Percentiles rank a stretch among this genome's conserved stretches.
phyloP scores from a whole-genome alignment of 2,113 vertebrate species.

The Aegithalos caudatus region DNA sequence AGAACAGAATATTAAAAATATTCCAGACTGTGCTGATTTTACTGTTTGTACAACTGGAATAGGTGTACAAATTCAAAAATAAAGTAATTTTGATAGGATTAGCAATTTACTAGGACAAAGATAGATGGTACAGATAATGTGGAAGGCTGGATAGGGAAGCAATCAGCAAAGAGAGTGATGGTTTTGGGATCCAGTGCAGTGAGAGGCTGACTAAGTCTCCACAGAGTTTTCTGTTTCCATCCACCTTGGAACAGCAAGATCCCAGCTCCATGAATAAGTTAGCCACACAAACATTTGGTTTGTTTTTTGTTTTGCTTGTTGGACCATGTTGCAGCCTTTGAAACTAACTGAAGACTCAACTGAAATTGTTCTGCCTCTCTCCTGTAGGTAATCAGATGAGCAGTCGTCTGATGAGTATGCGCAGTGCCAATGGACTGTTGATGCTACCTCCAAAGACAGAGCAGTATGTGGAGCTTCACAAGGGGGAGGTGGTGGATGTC shows the following conservation, averaged over 20 bases:
- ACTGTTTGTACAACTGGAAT: not conserved
- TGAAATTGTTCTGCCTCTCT: not conserved
- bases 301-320: not conserved
- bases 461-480: slow-evolving; percentile 99
- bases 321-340: not conserved
- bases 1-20: not conserved
- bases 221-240: not conserved
- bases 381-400: slow-evolving; percentile 96
- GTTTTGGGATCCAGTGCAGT: not conserved
- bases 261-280: not conserved
- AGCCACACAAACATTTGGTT: not conserved
- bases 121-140: not conserved
- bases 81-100: not conserved
- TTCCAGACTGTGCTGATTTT: not conserved
- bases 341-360: not conserved
- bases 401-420: slow-evolving; percentile 99
- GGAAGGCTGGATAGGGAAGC: not conserved
- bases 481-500: slow-evolving; percentile 98
- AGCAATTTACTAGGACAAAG: not conserved
- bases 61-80: not conserved
- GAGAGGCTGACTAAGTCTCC: not conserved
- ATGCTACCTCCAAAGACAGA: slow-evolving; percentile 99
- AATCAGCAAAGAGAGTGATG: not conserved
- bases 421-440: slow-evolving; percentile 97
- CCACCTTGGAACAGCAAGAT: not conserved